phyloP scores from a whole-genome alignment of 2,113 vertebrate genomes.

The Odocoileus virginianus region DNA sequence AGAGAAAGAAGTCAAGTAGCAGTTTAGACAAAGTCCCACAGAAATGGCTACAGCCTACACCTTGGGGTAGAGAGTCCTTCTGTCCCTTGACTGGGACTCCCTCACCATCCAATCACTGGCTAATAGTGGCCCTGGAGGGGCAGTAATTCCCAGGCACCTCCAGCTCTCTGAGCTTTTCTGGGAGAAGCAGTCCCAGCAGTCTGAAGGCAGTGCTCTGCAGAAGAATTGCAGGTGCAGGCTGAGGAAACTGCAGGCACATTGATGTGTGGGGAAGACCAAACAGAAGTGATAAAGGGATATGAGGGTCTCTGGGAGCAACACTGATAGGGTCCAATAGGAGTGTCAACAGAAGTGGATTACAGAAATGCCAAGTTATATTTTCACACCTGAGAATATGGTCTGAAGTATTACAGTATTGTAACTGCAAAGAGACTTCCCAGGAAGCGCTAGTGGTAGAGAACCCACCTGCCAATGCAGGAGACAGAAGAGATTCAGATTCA shows the following conservation, averaged over 20 bases:
- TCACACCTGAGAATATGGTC: neutral
- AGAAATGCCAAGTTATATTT: neutral
- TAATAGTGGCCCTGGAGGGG: rapidly evolving
- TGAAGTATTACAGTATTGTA: neutral
- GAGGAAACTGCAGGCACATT: neutral
- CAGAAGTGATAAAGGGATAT: neutral
- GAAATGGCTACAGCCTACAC: neutral
- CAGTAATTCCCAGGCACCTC: neutral
- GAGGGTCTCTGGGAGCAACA: too few relatives aligned
- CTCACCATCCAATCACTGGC: neutral
- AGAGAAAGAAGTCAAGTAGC: neutral
- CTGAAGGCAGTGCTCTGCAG: neutral
- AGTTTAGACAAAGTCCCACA: neutral
- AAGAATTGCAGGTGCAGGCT: neutral
- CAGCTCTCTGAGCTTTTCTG: neutral
- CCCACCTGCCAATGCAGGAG: neutral
- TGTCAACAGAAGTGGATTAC: neutral
- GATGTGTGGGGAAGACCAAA: neutral
- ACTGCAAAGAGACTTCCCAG: neutral
- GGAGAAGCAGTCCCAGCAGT: neutral
- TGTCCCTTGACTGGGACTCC: neutral
- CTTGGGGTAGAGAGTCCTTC: neutral
- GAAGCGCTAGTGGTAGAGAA: neutral
- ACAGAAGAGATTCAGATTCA: neutral
- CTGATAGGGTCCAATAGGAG: neutral